phyloP scores from a whole-genome alignment of 30 jellyfish, hydroid and myxozoan species.

The Rhopilema esculentum region DNA sequence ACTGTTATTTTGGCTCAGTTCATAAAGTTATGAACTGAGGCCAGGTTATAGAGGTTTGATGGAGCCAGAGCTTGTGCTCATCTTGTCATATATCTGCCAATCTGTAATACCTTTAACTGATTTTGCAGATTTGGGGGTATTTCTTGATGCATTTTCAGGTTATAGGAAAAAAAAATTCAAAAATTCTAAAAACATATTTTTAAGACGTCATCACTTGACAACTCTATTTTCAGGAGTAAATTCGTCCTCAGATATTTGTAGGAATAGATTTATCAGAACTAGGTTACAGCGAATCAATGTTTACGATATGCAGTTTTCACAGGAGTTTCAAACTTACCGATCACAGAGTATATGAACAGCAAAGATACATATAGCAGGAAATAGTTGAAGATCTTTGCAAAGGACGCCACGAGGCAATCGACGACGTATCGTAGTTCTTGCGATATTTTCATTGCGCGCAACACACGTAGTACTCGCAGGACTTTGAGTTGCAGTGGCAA shows the following conservation, averaged over 20 bases:
- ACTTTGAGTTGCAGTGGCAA: slow-evolving; percentile 62
- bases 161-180: no score
- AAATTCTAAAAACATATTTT: background rate
- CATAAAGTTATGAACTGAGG: no score
- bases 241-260: background rate
- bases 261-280: no score
- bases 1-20: no score
- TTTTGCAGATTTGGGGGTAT: no score
- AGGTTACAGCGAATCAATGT: no score
- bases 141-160: no score
- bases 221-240: background rate
- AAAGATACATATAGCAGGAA: slow-evolving; percentile 67
- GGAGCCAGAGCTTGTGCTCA: no score
- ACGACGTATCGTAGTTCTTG: slow-evolving; percentile 66
- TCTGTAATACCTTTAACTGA: no score
- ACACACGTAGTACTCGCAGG: slow-evolving; percentile 81
- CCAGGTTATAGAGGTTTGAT: no score
- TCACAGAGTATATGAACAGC: slow-evolving; percentile 77
- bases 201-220: background rate
- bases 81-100: no score
- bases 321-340: slow-evolving; percentile 60
- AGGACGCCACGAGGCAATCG: slow-evolving; percentile 73
- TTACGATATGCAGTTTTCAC: background rate
- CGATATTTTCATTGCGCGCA: slow-evolving; percentile 76
- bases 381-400: slow-evolving; percentile 66